phyloP scores from a whole-genome alignment of 2,113 vertebrate genomes.

The Neotoma lepida region DNA sequence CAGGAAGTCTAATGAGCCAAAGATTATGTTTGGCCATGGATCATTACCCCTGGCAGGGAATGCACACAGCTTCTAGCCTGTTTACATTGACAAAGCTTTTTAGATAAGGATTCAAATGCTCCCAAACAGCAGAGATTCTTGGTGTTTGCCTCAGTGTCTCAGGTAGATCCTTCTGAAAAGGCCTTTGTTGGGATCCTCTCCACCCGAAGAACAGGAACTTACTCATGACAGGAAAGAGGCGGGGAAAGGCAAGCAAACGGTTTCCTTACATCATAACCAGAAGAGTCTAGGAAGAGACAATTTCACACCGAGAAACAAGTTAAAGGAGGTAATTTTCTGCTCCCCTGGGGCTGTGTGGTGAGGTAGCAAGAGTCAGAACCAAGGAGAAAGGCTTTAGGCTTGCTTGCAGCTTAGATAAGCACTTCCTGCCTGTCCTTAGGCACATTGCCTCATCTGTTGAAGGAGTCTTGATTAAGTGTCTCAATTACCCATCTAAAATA shows the following conservation, averaged over 20 bases:
- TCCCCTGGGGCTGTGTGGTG: slow-evolving; percentile 54
- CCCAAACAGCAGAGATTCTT: background rate
- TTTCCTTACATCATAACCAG: background rate
- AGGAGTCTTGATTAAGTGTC: slow-evolving; percentile 68
- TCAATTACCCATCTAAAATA: slow-evolving; percentile 75
- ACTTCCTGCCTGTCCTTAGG: slow-evolving; percentile 74
- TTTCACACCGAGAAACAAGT: background rate
- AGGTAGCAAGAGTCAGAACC: slow-evolving; percentile 29
- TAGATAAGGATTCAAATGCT: slow-evolving; percentile 62
- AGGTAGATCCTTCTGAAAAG: slow-evolving; percentile 46
- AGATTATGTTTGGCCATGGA: slow-evolving; percentile 38
- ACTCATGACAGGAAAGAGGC: background rate
- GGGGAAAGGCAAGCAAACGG: background rate
- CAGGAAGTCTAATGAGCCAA: slow-evolving; percentile 59
- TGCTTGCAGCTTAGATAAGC: slow-evolving; percentile 53
- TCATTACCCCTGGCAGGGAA: slow-evolving; percentile 14
- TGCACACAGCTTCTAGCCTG: background rate
- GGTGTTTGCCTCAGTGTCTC: background rate
- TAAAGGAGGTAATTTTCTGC: slow-evolving; percentile 65
- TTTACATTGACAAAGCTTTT: slow-evolving; percentile 46
- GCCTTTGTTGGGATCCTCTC: slow-evolving; percentile 45
- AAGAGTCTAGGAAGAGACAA: slow-evolving; percentile 5
- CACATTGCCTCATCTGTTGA: slow-evolving; percentile 66
- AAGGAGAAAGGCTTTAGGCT: slow-evolving; percentile 19
- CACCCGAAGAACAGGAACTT: background rate